These are phyloP conservation scores for Periparus ater DNA, from an alignment of 2,797 vertebrate genomes.

Conservation along the genomic window DNA sequence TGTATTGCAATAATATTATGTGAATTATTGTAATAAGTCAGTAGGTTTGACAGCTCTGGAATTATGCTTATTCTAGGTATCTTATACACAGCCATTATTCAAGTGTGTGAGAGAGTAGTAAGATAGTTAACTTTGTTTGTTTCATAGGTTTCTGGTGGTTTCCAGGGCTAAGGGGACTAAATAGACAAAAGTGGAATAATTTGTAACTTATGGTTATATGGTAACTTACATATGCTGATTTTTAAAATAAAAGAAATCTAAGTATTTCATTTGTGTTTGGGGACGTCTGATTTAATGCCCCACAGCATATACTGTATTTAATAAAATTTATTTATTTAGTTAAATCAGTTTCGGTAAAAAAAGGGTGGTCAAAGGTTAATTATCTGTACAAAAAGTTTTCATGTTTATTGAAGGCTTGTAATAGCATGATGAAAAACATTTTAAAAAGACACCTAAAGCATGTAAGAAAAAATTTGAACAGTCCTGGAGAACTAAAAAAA, in stretches of 20 bases:
- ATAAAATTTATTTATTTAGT: neutral
- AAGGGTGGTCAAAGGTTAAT: neutral
- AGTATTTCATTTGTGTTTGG: neutral
- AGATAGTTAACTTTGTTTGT: neutral
- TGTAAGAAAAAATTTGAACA: neutral
- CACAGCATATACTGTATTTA: neutral
- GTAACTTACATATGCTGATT: neutral
- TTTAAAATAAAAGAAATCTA: neutral
- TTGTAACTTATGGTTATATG: too few relatives aligned
- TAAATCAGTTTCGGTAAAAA: neutral
- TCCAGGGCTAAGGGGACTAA: fast-evolving
- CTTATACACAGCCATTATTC: neutral
- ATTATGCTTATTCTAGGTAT: neutral
- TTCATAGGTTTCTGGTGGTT: neutral
- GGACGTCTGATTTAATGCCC: neutral
- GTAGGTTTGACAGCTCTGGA: neutral
- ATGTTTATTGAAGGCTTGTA: neutral
- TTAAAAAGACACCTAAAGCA: neutral
- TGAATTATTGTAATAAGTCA: neutral
- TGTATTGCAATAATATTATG: neutral
- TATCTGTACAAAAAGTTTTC: neutral
- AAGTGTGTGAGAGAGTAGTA: neutral
- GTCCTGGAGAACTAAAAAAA: neutral
- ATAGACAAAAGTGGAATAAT: neutral
- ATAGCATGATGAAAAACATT: neutral